Evolutionary conservation across 2,797 vertebrate genomes (phyloP).

Genomic region (Sarcoramphus papa): DNA sequence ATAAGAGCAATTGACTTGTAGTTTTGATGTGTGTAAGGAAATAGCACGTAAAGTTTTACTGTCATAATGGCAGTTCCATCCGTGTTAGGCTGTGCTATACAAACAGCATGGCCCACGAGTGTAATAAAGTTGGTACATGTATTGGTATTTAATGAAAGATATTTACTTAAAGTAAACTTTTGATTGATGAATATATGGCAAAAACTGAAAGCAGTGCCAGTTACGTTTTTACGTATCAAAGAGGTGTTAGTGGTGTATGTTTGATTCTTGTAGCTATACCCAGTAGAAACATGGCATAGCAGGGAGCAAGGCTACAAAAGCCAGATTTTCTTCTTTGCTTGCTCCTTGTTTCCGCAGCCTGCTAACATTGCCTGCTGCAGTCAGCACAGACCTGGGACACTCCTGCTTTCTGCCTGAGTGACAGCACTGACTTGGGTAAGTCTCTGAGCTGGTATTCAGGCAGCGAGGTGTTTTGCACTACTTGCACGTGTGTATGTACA

Average conservation of each 20-base stretch:
- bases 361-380: not conserved
- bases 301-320: not conserved
- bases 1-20: not conserved
- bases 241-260: not conserved
- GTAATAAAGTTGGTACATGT: not conserved
- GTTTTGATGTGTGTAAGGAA: not conserved
- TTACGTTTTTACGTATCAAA: not conserved
- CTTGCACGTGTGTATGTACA: no score
- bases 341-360: not conserved
- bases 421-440: not conserved
- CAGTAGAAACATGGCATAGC: not conserved
- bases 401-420: not conserved
- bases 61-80: not conserved
- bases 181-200: not conserved
- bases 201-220: no score
- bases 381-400: not conserved
- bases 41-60: not conserved
- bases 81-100: not conserved
- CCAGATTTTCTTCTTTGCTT: not conserved
- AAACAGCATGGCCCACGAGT: not conserved
- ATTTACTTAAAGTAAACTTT: not conserved
- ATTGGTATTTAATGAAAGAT: not conserved
- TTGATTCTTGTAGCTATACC: not conserved
- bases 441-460: not conserved
- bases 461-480: not conserved